Evolutionary conservation across 1,140 invertebrate genomes (phyloP), one percentile per base, ranked within the genome.

Genomic region (Calycopis cecrops): DNA sequence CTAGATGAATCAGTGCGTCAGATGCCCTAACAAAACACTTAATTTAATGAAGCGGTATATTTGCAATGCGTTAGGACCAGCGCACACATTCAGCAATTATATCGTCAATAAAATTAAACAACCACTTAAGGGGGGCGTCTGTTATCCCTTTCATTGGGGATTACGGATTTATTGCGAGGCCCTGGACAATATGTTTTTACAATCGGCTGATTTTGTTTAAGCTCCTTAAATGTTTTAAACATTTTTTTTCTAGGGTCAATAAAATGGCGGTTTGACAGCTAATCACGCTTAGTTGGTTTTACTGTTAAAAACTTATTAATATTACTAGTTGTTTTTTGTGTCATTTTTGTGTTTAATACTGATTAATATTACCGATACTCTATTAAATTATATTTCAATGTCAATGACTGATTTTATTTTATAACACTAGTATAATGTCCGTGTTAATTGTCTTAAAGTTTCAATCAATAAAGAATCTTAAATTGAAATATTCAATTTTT

Each of bases 91-190:
- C 54, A 56, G 63, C 66, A 61, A 69, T 69, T 69, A 65, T 65
- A 63, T 69, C 66, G 56, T 56, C 58, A 68, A 68, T 68, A 65
- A 65, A 68, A 68, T 68, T 59, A 63, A 68, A 65, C 60, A 62
- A 60, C 49, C 62, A 63, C 62, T 63, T 57, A 63, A 52, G 55
- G 66, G 63, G 63, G 66, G 65, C 62, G 65, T 61, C 63, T 49
- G 60, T 63, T 65, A 69, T 69, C 66, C 63, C 60, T 65, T 69
- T 68, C 55, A 58, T 48, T 49, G 35, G 55, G 63, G 66, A 65
- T 68, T 68, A 68, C 48, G 57, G 40, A 58, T 56, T 57, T 56
- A 65, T 52, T 57, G 52, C 60, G 59, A 59, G 64, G 35, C 35
- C 35, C 21, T 51, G 55, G 52, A 62, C 55, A 68, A 63, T 65